phyloP scores from a whole-genome alignment of 2,113 vertebrate species.

The Oostethus manadensis region DNA sequence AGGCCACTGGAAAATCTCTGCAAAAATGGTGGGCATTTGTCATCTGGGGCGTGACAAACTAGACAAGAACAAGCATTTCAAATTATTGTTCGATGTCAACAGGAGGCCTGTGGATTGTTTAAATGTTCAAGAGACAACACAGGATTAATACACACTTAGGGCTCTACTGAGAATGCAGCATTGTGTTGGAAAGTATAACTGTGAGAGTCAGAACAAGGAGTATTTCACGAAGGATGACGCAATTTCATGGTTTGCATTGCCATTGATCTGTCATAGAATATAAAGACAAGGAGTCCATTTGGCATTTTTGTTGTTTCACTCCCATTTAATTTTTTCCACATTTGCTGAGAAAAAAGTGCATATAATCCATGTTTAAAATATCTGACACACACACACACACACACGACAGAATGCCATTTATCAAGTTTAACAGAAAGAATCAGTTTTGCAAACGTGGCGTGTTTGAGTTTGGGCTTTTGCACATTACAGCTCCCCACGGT shows the following conservation, averaged over 20 bases:
- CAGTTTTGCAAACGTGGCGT: constrained; percentile 53
- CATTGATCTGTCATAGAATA: no score
- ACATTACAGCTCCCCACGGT: constrained; percentile 53
- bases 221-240: no score
- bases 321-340: not conserved
- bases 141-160: constrained; percentile 1
- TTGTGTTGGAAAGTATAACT: not conserved
- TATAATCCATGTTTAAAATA: constrained; percentile 22
- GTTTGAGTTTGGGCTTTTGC: constrained; percentile 62
- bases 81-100: not conserved
- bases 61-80: not conserved
- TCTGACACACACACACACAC: constrained; percentile 11
- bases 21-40: constrained; percentile 22
- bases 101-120: not conserved
- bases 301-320: no score
- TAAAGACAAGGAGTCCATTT: no score
- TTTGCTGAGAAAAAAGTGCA: constrained; percentile 15
- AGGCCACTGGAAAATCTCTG: constrained; percentile 11
- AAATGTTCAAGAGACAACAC: not conserved
- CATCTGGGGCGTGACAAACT: constrained; percentile 3
- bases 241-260: no score
- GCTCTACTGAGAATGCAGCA: constrained; percentile 2
- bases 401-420: constrained; percentile 16
- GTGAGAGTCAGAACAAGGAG: not conserved
- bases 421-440: constrained; percentile 44